Evolutionary conservation across 2,113 vertebrate genomes (phyloP).

Genomic region (Barbus barbus): DNA sequence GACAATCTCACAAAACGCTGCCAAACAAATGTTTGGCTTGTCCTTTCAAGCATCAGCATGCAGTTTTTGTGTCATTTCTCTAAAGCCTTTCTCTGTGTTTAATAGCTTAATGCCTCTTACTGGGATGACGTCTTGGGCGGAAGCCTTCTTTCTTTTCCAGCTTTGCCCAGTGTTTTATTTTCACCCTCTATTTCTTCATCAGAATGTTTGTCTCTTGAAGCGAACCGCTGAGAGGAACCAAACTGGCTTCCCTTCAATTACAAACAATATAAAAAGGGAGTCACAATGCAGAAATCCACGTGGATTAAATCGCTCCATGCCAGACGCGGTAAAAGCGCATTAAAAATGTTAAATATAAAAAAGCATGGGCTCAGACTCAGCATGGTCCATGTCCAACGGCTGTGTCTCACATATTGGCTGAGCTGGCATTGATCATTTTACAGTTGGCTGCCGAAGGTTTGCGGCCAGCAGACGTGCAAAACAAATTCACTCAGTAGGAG

Average conservation of each 20-base stretch:
- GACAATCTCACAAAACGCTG: constrained; percentile 58
- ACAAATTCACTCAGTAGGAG: constrained; percentile 41
- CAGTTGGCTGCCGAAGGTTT: constrained; percentile 47
- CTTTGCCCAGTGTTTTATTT: constrained; percentile 33
- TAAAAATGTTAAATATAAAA: constrained; percentile 47
- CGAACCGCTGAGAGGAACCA: neutral
- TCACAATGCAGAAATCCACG: constrained; percentile 8
- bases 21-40: constrained; percentile 45
- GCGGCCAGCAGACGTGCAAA: constrained; percentile 34
- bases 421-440: constrained; percentile 47
- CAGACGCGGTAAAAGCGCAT: too few species aligned
- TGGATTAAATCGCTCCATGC: too few species aligned
- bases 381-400: constrained; percentile 36
- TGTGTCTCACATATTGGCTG: constrained; percentile 42
- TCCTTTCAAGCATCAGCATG: constrained; percentile 41
- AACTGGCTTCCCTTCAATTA: constrained; percentile 18
- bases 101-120: constrained; percentile 63
- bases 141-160: constrained; percentile 49
- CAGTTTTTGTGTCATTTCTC: constrained; percentile 44
- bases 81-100: constrained; percentile 59
- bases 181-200: neutral
- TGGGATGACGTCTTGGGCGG: constrained; percentile 54
- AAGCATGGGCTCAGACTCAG: constrained; percentile 18
- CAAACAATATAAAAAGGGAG: neutral
- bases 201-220: constrained; percentile 40